Evolutionary conservation across 2,888 invertebrate species (phyloP).

Genomic region (Pyrrhosoma nymphula): DNA sequence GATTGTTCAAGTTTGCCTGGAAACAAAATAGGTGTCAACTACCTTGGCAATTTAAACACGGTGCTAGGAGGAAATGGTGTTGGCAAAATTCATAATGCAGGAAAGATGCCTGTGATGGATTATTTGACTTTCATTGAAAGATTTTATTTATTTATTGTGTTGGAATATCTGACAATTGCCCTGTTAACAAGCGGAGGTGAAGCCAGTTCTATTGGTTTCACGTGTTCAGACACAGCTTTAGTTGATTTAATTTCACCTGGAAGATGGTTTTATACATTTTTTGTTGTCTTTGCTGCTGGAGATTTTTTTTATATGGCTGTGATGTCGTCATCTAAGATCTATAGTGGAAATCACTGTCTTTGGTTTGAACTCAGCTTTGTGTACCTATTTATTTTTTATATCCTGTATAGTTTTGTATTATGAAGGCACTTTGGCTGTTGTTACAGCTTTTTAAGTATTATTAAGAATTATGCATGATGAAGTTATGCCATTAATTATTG

Average conservation of each 20-base stretch:
- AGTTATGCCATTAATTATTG: conserved; percentile 18
- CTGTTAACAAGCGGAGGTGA: not conserved
- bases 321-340: conserved; percentile 53
- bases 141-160: conserved; percentile 59
- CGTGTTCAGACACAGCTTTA: conserved; percentile 5
- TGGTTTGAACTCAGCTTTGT: conserved; percentile 42
- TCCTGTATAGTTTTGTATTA: conserved; percentile 61
- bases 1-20: conserved; percentile 21
- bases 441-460: conserved; percentile 59
- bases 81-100: conserved; percentile 17
- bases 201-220: conserved; percentile 36
- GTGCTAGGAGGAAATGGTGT: conserved; percentile 55
- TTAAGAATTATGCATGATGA: conserved; percentile 37
- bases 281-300: conserved; percentile 50
- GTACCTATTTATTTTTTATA: conserved; percentile 66
- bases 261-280: conserved; percentile 44
- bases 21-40: not conserved
- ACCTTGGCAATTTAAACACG: conserved; percentile 38
- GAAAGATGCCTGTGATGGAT: conserved; percentile 33
- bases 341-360: conserved; percentile 28
- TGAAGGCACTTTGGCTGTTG: conserved; percentile 58
- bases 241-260: conserved; percentile 7
- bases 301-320: conserved; percentile 57
- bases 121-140: conserved; percentile 25
- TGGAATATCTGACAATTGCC: conserved; percentile 8